Evolutionary conservation across 2,797 vertebrate genomes (phyloP).

Genomic region (Lagorchestes hirsutus): DNA sequence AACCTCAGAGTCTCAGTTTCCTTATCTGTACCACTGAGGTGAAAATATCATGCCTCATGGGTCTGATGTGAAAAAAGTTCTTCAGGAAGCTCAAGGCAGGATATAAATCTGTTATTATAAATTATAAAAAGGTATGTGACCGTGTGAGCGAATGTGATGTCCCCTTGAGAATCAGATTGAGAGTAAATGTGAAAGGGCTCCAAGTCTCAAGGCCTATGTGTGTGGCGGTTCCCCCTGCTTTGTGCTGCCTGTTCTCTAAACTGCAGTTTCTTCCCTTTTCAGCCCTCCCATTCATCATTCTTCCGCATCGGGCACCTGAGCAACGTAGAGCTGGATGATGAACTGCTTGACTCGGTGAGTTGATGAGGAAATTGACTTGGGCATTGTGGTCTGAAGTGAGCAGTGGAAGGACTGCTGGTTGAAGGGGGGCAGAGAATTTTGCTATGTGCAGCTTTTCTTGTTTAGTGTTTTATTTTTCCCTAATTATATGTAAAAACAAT

Average conservation of each 20-base stretch:
- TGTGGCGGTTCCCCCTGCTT: constrained; percentile 28
- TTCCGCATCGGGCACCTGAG: constrained; percentile 93
- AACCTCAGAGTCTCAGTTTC: not conserved
- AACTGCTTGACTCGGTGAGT: constrained; percentile 85
- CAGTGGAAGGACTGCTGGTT: not conserved
- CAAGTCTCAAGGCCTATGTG: constrained; percentile 15
- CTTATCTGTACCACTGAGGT: not conserved
- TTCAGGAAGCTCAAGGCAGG: not conserved
- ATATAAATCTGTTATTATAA: not conserved
- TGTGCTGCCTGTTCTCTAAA: rapidly evolving
- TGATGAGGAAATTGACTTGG: not conserved
- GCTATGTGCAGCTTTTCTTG: not conserved
- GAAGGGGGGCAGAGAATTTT: not conserved
- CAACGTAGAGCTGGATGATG: constrained; percentile 94
- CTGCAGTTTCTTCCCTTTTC: constrained; percentile 50
- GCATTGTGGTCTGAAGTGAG: not conserved
- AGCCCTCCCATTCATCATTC: constrained; percentile 83
- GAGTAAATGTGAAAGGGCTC: rapidly evolving
- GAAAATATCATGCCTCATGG: not conserved
- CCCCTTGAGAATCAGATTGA: not conserved
- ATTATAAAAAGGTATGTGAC: not conserved
- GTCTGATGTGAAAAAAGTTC: not conserved
- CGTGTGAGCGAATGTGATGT: not conserved
- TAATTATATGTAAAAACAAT: too few species aligned
- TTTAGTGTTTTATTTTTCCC: too few species aligned